Conservation (phyloP, 1,140 invertebrate species). For the Pararge aegeria region DNA sequence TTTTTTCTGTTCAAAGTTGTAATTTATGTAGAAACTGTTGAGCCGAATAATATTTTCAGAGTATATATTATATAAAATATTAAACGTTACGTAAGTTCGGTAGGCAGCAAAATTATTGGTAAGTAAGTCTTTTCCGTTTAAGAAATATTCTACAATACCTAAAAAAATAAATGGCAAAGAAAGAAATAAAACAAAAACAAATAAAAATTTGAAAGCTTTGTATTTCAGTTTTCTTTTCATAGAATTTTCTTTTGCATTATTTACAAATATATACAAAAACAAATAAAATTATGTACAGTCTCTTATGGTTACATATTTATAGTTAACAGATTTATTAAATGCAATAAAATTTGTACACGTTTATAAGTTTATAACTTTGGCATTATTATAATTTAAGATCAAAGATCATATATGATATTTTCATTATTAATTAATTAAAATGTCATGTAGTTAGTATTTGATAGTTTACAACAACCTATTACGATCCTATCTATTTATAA, state of each 20-base stretch:
- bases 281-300: conserved; percentile 64
- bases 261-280: conserved; percentile 64
- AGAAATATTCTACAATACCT: no score
- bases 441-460: conserved; percentile 8
- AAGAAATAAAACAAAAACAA: conserved; percentile 65
- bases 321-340: conserved; percentile 56
- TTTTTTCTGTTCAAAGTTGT: no score
- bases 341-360: conserved; percentile 57
- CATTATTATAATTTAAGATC: conserved; percentile 69
- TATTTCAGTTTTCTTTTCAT: conserved; percentile 61
- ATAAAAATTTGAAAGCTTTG: conserved; percentile 68
- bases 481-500: conserved; percentile 39
- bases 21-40: no score
- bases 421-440: conserved; percentile 1
- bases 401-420: conserved; percentile 15
- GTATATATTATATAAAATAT: no score
- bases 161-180: conserved; percentile 17
- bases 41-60: no score
- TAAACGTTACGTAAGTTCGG: no score
- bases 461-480: conserved; percentile 32
- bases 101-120: no score
- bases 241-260: conserved; percentile 49
- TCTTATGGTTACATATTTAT: conserved; percentile 44
- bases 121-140: no score
- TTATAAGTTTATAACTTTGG: conserved; percentile 75